These are phyloP conservation scores for Coleophora flavipennella DNA, from an alignment of 2,888 invertebrate genomes.

Conservation along the genomic window DNA sequence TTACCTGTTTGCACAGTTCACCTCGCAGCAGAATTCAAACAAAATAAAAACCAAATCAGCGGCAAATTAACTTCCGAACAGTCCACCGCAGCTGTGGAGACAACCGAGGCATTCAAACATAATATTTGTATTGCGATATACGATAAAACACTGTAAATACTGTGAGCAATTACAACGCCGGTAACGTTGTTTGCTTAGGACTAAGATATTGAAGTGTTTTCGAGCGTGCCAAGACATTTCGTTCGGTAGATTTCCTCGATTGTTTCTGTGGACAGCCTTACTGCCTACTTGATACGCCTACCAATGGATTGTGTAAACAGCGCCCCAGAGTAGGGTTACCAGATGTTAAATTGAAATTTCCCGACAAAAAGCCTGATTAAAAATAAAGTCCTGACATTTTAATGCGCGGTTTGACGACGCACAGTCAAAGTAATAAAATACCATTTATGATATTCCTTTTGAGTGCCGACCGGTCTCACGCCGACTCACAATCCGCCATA, in stretches of 20 bases:
- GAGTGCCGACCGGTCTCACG: too few species aligned
- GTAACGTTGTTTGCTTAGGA: slow-evolving; percentile 70
- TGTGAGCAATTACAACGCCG: slow-evolving; percentile 64
- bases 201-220: slow-evolving; percentile 67
- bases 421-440: too few species aligned
- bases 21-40: slow-evolving; percentile 18
- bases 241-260: slow-evolving; percentile 17
- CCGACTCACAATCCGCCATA: too few species aligned
- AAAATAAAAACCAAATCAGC: slow-evolving; percentile 45
- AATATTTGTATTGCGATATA: slow-evolving; percentile 67
- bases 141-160: slow-evolving; percentile 70
- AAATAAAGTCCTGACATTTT: too few species aligned
- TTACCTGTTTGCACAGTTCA: slow-evolving; percentile 8
- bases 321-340: slow-evolving; percentile 46
- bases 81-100: slow-evolving; percentile 51
- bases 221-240: slow-evolving; percentile 61
- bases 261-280: slow-evolving; percentile 10
- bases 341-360: too few species aligned
- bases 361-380: too few species aligned
- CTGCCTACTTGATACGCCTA: slow-evolving; percentile 33
- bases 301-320: slow-evolving; percentile 52
- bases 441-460: too few species aligned
- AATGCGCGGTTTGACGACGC: too few species aligned
- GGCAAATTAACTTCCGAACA: slow-evolving; percentile 59
- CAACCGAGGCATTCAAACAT: slow-evolving; percentile 62